Conservation (phyloP, 2,113 vertebrate species). For the Nanorana parkeri region DNA sequence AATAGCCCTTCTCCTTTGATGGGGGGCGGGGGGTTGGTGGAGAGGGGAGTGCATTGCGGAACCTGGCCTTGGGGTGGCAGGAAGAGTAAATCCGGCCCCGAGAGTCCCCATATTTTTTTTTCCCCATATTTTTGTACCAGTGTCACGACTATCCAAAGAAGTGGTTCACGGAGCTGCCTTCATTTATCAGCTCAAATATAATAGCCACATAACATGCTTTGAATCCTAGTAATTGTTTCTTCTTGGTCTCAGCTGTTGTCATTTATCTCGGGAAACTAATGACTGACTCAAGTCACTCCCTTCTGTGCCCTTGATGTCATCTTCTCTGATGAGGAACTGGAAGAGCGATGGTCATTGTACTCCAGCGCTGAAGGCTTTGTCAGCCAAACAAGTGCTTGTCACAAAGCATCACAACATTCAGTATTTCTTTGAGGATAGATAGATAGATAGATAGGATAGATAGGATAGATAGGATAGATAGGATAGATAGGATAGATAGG, state of each 20-base stretch:
- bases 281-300: conserved; percentile 46
- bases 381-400: conserved; percentile 18
- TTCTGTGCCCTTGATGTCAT: conserved; percentile 40
- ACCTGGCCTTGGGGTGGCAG: no score
- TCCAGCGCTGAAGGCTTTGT: conserved; percentile 32
- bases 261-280: conserved; percentile 46
- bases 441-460: no score
- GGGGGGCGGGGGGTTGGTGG: no score
- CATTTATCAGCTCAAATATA: conserved; percentile 27
- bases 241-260: conserved; percentile 43
- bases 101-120: no score
- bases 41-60: no score
- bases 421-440: no score
- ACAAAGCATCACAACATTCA: conserved; percentile 6
- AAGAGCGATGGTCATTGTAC: conserved; percentile 42
- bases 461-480: no score
- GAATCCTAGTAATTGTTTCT: conserved; percentile 46
- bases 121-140: not conserved
- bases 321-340: conserved; percentile 35
- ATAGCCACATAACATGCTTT: conserved; percentile 32
- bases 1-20: no score
- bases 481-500: no score
- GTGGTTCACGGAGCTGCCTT: conserved; percentile 1
- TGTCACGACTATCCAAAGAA: not conserved
- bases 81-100: no score